Evolutionary conservation across 2,113 vertebrate genomes (phyloP).

Genomic region (Strigops habroptila): DNA sequence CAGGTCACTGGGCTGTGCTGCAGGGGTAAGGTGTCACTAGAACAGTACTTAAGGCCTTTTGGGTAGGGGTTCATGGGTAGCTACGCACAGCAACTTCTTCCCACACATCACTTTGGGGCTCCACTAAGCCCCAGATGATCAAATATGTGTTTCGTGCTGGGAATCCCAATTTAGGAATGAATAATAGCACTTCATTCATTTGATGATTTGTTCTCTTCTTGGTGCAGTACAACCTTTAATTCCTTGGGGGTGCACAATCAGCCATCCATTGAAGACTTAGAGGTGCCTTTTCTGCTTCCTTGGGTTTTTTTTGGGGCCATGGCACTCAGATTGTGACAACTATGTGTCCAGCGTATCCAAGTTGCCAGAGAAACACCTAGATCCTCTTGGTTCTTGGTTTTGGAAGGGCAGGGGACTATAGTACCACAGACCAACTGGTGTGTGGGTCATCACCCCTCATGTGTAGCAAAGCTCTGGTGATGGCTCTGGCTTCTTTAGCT

Average conservation of each 20-base stretch:
- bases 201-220: neutral
- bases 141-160: neutral
- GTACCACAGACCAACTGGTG: neutral
- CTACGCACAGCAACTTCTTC: neutral
- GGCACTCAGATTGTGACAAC: fast-evolving
- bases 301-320: fast-evolving
- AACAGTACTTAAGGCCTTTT: neutral
- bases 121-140: neutral
- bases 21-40: neutral
- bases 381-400: neutral
- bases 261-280: neutral
- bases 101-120: neutral
- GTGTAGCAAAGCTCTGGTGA: neutral
- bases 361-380: neutral
- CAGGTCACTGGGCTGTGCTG: neutral
- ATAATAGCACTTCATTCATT: neutral
- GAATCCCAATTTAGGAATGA: neutral
- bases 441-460: fast-evolving
- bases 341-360: fast-evolving
- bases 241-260: neutral
- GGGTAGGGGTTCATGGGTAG: neutral
- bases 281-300: neutral
- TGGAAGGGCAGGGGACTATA: neutral
- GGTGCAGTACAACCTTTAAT: neutral
- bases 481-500: neutral